Conservation (phyloP, 1,140 invertebrate species). For the Philaenus spumarius region DNA sequence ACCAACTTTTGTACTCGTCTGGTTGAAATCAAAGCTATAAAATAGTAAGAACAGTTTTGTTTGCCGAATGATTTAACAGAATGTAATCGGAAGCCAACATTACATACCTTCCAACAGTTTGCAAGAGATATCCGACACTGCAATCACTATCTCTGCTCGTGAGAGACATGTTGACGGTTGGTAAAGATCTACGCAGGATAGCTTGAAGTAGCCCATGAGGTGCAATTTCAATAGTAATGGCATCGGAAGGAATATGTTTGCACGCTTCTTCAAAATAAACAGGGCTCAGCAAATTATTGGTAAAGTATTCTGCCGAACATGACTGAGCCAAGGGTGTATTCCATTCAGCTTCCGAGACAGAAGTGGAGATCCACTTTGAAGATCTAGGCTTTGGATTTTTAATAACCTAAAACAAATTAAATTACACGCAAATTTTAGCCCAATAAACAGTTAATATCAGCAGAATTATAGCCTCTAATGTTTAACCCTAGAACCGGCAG, state of each 20-base stretch:
- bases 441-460: too few species aligned
- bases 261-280: constrained; percentile 30
- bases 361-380: constrained; percentile 79
- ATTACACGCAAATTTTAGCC: too few species aligned
- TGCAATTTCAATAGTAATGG: too few species aligned
- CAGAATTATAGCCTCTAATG: too few species aligned
- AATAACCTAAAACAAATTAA: constrained; percentile 49
- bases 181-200: constrained; percentile 53
- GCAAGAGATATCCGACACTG: constrained; percentile 62
- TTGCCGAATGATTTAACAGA: too few species aligned
- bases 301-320: too few species aligned
- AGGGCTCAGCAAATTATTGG: constrained; percentile 61
- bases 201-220: constrained; percentile 66
- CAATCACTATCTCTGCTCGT: constrained; percentile 68
- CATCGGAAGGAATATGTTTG: constrained; percentile 24
- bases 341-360: constrained; percentile 70
- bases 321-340: constrained; percentile 53
- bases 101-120: constrained; percentile 60
- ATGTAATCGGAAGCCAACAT: too few species aligned
- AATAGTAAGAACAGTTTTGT: too few species aligned
- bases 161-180: constrained; percentile 64
- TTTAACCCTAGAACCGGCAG: too few species aligned
- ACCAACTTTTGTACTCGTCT: too few species aligned
- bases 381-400: constrained; percentile 61
- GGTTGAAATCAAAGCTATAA: too few species aligned